Percentiles rank a stretch among this genome's conserved stretches.
Conservation (phyloP, 2,113 vertebrate genomes). For the Pelodiscus sinensis region DNA sequence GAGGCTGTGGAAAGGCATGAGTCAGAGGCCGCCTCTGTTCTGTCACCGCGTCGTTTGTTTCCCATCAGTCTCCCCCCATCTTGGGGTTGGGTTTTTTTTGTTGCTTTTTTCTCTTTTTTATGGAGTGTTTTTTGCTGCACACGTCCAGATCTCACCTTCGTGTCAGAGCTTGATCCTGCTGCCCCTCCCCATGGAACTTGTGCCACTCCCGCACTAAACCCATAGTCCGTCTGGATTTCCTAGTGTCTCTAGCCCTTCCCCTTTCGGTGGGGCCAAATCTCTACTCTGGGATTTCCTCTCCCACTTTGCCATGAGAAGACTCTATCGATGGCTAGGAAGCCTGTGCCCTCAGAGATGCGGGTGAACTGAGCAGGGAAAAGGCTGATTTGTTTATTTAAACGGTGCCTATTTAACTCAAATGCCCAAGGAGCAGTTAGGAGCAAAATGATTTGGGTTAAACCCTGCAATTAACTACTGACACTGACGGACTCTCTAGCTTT, state of each 20-base stretch:
- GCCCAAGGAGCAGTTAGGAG: not conserved
- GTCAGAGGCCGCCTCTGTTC: not conserved
- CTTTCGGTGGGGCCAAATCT: not conserved
- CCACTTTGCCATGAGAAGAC: not conserved
- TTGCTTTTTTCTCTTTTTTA: not conserved
- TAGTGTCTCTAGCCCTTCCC: not conserved
- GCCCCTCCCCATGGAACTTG: not conserved
- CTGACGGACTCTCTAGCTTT: not conserved
- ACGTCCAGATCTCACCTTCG: not conserved
- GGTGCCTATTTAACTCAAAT: not conserved
- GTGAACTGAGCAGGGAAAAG: not conserved
- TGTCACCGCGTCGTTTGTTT: not conserved
- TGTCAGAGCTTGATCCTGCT: not conserved
- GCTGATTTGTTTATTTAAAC: not conserved
- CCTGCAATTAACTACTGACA: not conserved
- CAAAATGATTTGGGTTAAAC: not conserved
- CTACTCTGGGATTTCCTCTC: not conserved
- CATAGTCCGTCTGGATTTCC: too few relatives aligned
- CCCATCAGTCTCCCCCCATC: not conserved
- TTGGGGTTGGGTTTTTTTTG: not conserved
- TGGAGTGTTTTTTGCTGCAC: not conserved
- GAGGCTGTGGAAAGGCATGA: not conserved
- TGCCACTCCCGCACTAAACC: not conserved
- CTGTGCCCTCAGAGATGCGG: not conserved
- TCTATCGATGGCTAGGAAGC: not conserved